Conservation (phyloP, 2,797 vertebrate genomes). For the Balearica regulorum region DNA sequence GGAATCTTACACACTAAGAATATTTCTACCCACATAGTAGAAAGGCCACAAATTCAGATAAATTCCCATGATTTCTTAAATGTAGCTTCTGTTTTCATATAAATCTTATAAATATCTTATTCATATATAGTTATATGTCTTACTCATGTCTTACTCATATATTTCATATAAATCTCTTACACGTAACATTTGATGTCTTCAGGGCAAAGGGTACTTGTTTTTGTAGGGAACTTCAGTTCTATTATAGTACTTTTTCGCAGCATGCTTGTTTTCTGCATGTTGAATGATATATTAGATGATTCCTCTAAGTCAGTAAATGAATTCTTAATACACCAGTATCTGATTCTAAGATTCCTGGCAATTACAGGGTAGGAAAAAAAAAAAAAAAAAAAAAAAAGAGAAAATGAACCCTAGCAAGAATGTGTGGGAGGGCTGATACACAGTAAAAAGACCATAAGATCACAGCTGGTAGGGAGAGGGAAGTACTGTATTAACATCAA, state of each 20-base stretch:
- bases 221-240: not conserved
- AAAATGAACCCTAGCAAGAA: not conserved
- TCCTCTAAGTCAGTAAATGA: not conserved
- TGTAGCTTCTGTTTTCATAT: not conserved
- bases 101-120: not conserved
- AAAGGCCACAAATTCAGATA: not conserved
- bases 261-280: not conserved
- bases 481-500: not conserved
- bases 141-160: not conserved
- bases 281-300: not conserved
- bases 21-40: not conserved
- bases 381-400: not conserved
- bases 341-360: constrained; percentile 13
- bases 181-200: not conserved
- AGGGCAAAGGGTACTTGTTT: not conserved
- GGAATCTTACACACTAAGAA: not conserved
- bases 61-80: not conserved
- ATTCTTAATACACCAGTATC: not conserved
- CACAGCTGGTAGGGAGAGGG: not conserved
- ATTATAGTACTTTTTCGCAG: not conserved
- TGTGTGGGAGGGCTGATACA: not conserved
- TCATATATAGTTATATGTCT: not conserved
- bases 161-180: not conserved
- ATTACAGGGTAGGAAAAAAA: not conserved
- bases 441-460: not conserved